Base-by-base conservation (phyloP, 2,888 invertebrate genomes). In the Xestobium rufovillosum region DNA sequence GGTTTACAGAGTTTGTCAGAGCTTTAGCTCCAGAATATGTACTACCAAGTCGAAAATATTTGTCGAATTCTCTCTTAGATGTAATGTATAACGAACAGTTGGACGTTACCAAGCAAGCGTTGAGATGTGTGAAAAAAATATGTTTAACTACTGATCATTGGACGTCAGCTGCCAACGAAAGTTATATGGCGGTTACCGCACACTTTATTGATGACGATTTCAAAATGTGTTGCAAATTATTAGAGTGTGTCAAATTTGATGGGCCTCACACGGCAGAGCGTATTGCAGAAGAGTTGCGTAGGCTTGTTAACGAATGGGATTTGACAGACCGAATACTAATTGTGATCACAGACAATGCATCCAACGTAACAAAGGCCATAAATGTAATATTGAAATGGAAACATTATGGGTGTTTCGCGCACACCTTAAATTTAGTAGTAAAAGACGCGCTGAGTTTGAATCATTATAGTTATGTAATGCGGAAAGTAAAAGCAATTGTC, bases 121-220 rank as follows among this genome's bases (percentile, higher is more conserved):
- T 19, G n/a, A 8, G 23, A 8, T 8, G n/a, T 8, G n/a, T 19
- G n/a, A 19, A 19, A 19, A n/a, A n/a, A 8, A n/a, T 19, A 19
- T 19, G 23, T n/a, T 8, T 19, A 8, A 19, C 23, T 19, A 19
- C 23, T 8, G 23, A 19, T n/a, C 23, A 19, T n/a, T 19, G 23
- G 23, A 54, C 54, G n/a, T 59, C 57, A 4, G 19, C 32, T 4
- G 52, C 45, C 28, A 49, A 41, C 33, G 50, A 55, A 26, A 48
- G 47, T 38, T 53, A 37, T 45, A 41, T 55, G 16, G 49, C 43
- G 13, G 48, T 50, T 3, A 55, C 48, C 9, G 42, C 26, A 4
- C 52, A 55, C 43, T 57, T 53, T 37, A 45, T 39, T 55, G 15
- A 47, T 33, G 31, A 49, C 2, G 30, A 50, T 38, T 56, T 50